phyloP scores from a whole-genome alignment of 2,888 invertebrate genomes.

The Eupithecia inturbata region DNA sequence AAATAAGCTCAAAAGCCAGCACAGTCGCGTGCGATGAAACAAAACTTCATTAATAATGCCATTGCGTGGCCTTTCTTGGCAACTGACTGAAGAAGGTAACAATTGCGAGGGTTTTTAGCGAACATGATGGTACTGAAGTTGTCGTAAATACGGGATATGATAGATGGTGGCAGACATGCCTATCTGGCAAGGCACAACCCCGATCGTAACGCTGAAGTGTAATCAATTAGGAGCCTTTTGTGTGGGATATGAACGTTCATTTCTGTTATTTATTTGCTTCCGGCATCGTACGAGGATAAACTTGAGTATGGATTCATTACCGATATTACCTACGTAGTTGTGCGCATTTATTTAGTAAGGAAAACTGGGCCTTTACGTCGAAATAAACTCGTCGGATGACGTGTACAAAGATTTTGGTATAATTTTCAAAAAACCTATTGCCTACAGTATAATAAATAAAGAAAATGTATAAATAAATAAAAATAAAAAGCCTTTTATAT shows the following conservation, averaged over 20 bases:
- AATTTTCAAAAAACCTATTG: not conserved
- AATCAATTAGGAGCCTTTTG: constrained; percentile 36
- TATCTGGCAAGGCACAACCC: constrained; percentile 15
- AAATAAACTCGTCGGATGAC: not conserved
- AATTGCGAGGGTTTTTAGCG: constrained; percentile 10
- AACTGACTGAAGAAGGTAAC: constrained; percentile 7
- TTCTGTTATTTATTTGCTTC: constrained; percentile 36
- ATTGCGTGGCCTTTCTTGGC: constrained; percentile 12
- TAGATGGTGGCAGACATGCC: constrained; percentile 7
- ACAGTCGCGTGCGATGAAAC: constrained; percentile 14
- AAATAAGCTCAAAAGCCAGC: not conserved
- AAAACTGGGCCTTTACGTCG: not conserved
- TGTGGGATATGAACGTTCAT: constrained; percentile 31
- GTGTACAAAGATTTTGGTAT: not conserved
- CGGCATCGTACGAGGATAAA: constrained; percentile 18
- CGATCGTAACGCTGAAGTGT: constrained; percentile 36
- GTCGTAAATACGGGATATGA: constrained; percentile 15
- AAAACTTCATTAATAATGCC: constrained; percentile 8
- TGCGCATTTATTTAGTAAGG: constrained; percentile 9
- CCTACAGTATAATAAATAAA: no score
- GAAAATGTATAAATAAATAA: no score
- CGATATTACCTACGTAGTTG: constrained; percentile 6
- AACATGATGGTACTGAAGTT: constrained; percentile 9
- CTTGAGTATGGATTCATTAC: constrained; percentile 19
- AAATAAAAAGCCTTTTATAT: no score